A percentile compares a stretch with the other conserved stretches of the same genome.
Evolutionary conservation across 2,888 invertebrate genomes (phyloP).

Genomic region (Cantharis lateralis): DNA sequence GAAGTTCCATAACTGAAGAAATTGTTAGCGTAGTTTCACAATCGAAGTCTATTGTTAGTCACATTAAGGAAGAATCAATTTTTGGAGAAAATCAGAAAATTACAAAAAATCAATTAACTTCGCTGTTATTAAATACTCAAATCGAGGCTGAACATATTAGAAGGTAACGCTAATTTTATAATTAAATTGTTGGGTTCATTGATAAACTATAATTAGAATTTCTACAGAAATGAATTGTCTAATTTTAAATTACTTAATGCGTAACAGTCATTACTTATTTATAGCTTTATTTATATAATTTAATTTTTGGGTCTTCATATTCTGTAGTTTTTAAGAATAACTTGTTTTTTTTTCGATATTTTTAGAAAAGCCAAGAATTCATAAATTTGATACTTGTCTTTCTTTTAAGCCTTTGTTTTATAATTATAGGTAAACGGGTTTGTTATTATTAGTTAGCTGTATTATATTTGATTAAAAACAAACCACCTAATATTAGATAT

Average conservation of each 20-base stretch:
- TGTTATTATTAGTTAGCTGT: slow-evolving; percentile 41
- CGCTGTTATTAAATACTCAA: not conserved
- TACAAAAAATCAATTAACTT: not conserved
- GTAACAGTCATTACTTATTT: not conserved
- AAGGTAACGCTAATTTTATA: slow-evolving; percentile 33
- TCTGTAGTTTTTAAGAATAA: not conserved
- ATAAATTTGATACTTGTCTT: not conserved
- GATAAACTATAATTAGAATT: not conserved
- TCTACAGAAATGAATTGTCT: not conserved
- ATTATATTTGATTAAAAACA: slow-evolving; percentile 51
- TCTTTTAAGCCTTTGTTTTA: slow-evolving; percentile 11
- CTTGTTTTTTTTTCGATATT: not conserved
- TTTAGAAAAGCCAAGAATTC: not conserved
- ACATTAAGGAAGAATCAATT: slow-evolving; percentile 30
- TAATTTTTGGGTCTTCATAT: not conserved
- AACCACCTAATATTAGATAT: slow-evolving; percentile 55
- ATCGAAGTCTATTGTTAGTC: slow-evolving; percentile 38
- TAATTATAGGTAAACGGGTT: slow-evolving; percentile 23
- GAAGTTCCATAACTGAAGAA: slow-evolving; percentile 45
- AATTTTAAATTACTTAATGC: not conserved
- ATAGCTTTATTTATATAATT: not conserved
- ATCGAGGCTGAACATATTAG: slow-evolving; percentile 38
- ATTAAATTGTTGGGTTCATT: not conserved
- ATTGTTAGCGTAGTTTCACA: slow-evolving; percentile 46
- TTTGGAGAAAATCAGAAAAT: not conserved